phyloP scores from a whole-genome alignment of 1,140 invertebrate species.

The Zeugodacus cucurbitae region DNA sequence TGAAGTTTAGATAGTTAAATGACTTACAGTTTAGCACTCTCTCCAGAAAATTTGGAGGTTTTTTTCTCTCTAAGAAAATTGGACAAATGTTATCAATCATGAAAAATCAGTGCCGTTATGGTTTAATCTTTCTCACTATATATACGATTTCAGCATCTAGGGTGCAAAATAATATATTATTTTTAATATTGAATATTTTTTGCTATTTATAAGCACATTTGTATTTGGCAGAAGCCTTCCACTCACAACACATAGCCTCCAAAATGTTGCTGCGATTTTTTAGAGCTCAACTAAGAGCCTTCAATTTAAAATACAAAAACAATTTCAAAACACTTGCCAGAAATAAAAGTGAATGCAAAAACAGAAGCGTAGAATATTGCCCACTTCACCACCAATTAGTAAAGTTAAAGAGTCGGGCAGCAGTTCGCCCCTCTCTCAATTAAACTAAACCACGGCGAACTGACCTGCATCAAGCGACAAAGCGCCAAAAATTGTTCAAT shows the following conservation, averaged over 20 bases:
- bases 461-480: not conserved
- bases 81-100: too few species aligned
- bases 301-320: not conserved
- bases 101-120: too few species aligned
- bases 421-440: not conserved
- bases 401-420: not conserved
- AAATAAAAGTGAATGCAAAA: conserved; percentile 8
- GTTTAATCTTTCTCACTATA: too few species aligned
- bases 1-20: too few species aligned
- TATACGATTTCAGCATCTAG: not conserved
- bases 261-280: not conserved
- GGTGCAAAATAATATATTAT: not conserved
- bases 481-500: not conserved
- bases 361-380: not conserved
- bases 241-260: not conserved
- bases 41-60: too few species aligned
- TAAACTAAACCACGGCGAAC: not conserved
- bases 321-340: not conserved
- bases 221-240: not conserved
- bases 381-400: not conserved
- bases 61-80: too few species aligned
- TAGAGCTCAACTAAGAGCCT: not conserved
- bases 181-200: not conserved
- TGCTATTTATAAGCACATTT: not conserved
- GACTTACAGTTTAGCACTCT: too few species aligned